A percentile compares a stretch with the other conserved stretches of the same genome.
Evolutionary conservation across 1,140 invertebrate species (phyloP).

Genomic region (Propsilocerus akamusi): DNA sequence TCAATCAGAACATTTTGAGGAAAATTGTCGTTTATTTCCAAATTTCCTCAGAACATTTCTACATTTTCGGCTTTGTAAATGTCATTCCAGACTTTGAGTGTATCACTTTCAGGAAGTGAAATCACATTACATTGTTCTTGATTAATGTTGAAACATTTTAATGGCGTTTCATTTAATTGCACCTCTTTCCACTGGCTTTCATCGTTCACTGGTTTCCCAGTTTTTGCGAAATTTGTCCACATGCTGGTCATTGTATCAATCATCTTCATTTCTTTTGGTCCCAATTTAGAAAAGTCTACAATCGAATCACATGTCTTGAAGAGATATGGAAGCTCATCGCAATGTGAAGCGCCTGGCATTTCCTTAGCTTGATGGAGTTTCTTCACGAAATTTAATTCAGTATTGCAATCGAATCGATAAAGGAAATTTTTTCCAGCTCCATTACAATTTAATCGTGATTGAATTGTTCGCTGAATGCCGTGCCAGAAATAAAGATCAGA

Average conservation of each 20-base stretch:
- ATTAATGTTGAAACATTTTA: slow-evolving; percentile 25
- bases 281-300: slow-evolving; percentile 21
- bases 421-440: no score
- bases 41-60: no score
- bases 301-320: slow-evolving; percentile 31
- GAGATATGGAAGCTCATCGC: slow-evolving; percentile 41
- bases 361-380: no score
- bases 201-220: slow-evolving; percentile 21
- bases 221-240: slow-evolving; percentile 26
- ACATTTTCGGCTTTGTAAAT: no score
- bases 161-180: slow-evolving; percentile 10
- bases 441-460: slow-evolving; percentile 14
- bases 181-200: slow-evolving; percentile 18
- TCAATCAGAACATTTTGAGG: no score
- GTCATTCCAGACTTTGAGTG: slow-evolving; percentile 25
- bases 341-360: slow-evolving; percentile 34
- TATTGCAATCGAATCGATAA: no score
- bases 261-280: slow-evolving; percentile 15
- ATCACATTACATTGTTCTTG: slow-evolving; percentile 16
- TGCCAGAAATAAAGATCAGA: slow-evolving; percentile 25
- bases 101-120: slow-evolving; percentile 21
- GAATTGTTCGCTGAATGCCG: slow-evolving; percentile 21
- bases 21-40: no score
- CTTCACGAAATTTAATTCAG: no score
- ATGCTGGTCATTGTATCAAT: slow-evolving; percentile 27